A percentile compares a stretch with the other conserved stretches of the same genome.
Evolutionary conservation across 2,113 vertebrate species (phyloP).

Genomic region (Cochlearius cochlearius): DNA sequence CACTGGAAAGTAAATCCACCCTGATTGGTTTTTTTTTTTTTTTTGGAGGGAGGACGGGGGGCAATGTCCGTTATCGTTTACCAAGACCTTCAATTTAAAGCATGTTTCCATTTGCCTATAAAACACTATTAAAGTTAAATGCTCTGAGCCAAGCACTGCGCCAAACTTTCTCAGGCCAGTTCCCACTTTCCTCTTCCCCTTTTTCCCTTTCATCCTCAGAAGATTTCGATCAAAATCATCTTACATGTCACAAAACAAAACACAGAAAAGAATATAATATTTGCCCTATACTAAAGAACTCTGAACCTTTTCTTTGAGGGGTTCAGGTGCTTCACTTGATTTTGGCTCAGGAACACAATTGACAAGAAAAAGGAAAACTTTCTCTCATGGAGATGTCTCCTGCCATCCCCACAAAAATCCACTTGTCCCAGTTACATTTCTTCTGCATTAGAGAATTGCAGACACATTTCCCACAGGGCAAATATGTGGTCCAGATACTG

Average conservation of each 20-base stretch:
- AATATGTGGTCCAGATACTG: no score
- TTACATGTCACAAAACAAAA: not conserved
- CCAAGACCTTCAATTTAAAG: not conserved
- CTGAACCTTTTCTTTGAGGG: not conserved
- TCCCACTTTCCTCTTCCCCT: not conserved
- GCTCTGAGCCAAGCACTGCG: not conserved
- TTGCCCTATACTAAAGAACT: not conserved
- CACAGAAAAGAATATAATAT: not conserved
- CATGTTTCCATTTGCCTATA: not conserved
- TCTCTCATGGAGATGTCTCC: not conserved
- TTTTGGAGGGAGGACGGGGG: fast-evolving
- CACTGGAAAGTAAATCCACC: not conserved
- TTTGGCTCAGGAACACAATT: not conserved
- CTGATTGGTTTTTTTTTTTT: fast-evolving
- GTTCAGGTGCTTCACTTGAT: not conserved
- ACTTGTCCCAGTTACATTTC: not conserved
- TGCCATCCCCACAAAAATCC: not conserved
- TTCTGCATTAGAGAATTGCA: not conserved
- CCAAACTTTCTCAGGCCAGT: not conserved
- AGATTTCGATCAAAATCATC: not conserved
- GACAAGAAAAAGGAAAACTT: not conserved
- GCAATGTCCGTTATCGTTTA: not conserved
- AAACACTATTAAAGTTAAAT: not conserved
- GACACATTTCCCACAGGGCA: not conserved
- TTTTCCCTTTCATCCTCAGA: not conserved